Percentiles rank a stretch among this genome's conserved stretches.
phyloP scores from a whole-genome alignment of 2,797 vertebrate species.

The Numenius phaeopus region DNA sequence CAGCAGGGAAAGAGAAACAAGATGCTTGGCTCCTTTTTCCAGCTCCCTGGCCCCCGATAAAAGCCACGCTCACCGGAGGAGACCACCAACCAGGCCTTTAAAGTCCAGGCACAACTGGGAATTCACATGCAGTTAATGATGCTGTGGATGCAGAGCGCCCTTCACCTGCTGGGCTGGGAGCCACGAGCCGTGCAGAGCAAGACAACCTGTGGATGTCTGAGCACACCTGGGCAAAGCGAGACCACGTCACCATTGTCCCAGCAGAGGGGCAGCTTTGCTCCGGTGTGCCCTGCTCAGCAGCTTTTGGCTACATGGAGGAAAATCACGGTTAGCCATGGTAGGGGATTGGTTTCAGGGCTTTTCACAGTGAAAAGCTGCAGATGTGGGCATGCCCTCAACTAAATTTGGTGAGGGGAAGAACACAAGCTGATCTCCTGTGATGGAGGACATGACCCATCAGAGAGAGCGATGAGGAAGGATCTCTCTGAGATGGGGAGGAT shows the following conservation, averaged over 20 bases:
- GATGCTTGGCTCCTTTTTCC: conserved; percentile 25
- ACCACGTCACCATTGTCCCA: background rate
- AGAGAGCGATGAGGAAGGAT: background rate
- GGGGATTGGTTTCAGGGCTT: background rate
- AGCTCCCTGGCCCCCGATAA: conserved; percentile 22
- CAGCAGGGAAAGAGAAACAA: conserved; percentile 11
- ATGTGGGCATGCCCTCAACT: background rate
- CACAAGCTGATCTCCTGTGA: background rate
- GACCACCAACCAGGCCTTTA: conserved; percentile 10
- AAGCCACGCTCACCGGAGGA: background rate
- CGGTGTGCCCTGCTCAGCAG: background rate
- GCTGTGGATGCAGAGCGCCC: background rate
- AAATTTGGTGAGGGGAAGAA: background rate
- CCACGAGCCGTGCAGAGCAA: background rate
- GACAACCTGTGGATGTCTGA: background rate
- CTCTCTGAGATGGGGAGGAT: rapidly evolving
- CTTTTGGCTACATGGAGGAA: background rate
- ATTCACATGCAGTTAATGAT: background rate
- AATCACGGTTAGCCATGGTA: background rate
- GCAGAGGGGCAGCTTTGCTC: background rate
- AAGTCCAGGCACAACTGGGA: background rate
- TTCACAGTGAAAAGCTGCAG: background rate
- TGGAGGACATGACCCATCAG: background rate
- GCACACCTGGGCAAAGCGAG: background rate
- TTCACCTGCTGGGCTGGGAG: background rate